phyloP scores from a whole-genome alignment of 2,113 vertebrate species.

The Corythaeola cristata region DNA sequence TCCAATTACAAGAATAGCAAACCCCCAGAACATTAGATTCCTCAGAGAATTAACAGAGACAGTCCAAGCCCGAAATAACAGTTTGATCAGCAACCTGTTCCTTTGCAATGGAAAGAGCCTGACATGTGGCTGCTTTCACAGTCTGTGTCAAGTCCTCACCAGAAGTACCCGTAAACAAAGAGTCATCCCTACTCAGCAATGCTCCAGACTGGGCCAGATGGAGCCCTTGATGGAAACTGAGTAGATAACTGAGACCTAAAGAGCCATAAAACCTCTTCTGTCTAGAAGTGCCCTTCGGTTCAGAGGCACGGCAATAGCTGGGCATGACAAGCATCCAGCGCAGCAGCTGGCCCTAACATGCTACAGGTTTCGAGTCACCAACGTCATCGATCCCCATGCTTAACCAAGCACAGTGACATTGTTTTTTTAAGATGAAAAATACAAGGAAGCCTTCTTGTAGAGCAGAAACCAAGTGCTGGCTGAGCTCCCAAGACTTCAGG shows the following conservation, averaged over 20 bases:
- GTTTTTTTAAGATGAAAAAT: neutral
- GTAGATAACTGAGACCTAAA: neutral
- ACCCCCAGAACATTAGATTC: neutral
- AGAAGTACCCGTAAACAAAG: neutral
- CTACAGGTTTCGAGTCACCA: neutral
- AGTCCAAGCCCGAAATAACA: neutral
- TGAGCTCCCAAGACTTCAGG: conserved; percentile 15
- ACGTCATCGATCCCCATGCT: neutral
- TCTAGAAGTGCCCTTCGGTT: neutral
- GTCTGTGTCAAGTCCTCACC: neutral
- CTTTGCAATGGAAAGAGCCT: neutral
- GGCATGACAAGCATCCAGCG: neutral
- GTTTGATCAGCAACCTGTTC: neutral
- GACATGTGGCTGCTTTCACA: neutral
- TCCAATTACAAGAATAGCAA: neutral
- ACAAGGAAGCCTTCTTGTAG: neutral
- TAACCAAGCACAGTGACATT: neutral
- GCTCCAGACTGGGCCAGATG: neutral
- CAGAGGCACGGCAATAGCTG: neutral
- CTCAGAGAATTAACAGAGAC: neutral
- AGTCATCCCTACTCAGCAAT: neutral
- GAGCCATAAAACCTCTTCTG: neutral
- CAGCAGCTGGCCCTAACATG: neutral
- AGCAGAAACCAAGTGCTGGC: neutral
- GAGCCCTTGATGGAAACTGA: neutral